Percentiles rank a stretch among this genome's conserved stretches.
Evolutionary conservation across 2,797 vertebrate species (phyloP).

Genomic region (Sphenodon punctatus): DNA sequence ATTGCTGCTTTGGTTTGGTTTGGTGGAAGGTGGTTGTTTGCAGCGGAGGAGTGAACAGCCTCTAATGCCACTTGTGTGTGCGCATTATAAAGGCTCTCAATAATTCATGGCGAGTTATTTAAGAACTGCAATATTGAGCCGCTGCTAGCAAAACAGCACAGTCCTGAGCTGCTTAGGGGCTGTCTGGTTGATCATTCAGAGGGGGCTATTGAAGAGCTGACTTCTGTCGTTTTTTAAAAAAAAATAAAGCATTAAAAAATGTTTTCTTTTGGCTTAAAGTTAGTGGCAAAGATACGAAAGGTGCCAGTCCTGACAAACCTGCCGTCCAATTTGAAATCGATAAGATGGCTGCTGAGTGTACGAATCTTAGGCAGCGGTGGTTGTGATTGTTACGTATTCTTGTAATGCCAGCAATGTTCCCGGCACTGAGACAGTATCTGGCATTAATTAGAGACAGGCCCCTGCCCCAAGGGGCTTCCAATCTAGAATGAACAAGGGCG

Average conservation of each 20-base stretch:
- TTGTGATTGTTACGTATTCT: too few species aligned
- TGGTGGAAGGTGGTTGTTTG: neutral
- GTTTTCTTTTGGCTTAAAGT: slow-evolving; percentile 3
- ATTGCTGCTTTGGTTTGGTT: neutral
- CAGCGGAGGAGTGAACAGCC: neutral
- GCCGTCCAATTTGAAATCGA: too few species aligned
- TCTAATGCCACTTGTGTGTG: neutral
- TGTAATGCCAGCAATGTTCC: too few species aligned
- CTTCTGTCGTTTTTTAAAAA: neutral
- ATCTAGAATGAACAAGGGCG: too few species aligned
- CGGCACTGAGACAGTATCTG: too few species aligned
- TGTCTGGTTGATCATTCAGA: neutral
- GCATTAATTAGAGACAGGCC: too few species aligned
- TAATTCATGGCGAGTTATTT: neutral
- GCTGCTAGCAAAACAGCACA: neutral
- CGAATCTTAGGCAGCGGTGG: too few species aligned
- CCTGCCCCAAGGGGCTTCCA: too few species aligned
- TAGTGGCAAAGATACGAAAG: neutral
- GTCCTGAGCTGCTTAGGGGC: too few species aligned
- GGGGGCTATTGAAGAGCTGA: neutral
- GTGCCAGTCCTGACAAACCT: too few species aligned
- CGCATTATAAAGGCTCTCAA: neutral
- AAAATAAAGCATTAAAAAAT: neutral
- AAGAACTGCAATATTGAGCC: neutral
- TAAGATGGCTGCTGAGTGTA: too few species aligned